Evolutionary conservation across 2,797 vertebrate species (phyloP).

Genomic region (Helicolenus hilgendorfi): DNA sequence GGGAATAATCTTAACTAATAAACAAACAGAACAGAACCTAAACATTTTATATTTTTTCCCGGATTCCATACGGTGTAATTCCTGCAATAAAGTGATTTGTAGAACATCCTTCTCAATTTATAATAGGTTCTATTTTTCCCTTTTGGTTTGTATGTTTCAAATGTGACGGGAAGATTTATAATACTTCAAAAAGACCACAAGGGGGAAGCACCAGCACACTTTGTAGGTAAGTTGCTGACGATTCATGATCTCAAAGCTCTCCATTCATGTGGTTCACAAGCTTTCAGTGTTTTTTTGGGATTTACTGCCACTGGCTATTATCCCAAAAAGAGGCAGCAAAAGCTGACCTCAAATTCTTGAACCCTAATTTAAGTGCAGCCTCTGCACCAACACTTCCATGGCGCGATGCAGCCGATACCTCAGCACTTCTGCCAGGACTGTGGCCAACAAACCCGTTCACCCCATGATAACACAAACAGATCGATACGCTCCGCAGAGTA

Average conservation of each 20-base stretch:
- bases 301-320: constrained; percentile 22
- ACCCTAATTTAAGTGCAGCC: constrained; percentile 54
- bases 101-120: constrained; percentile 54
- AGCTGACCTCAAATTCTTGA: constrained; percentile 48
- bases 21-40: constrained; percentile 51
- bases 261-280: not conserved
- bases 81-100: constrained; percentile 87
- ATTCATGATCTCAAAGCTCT: not conserved
- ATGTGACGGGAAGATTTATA: not conserved
- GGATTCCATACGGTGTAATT: constrained; percentile 78
- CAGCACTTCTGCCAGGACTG: constrained; percentile 83
- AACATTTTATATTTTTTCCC: constrained; percentile 56
- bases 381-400: constrained; percentile 58
- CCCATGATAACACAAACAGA: constrained; percentile 83
- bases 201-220: constrained; percentile 60
- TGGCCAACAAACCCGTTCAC: constrained; percentile 86
- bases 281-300: not conserved
- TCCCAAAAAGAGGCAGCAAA: constrained; percentile 27
- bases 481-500: constrained; percentile 78
- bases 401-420: constrained; percentile 66
- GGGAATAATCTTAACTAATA: constrained; percentile 48
- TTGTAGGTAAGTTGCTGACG: not conserved
- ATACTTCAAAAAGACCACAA: not conserved
- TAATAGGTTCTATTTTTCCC: not conserved
- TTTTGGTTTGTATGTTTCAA: not conserved